A percentile compares a stretch with the other conserved stretches of the same genome.
These are phyloP conservation scores for Macropodus opercularis DNA, from an alignment of 2,797 vertebrate genomes.

Conservation along the genomic window DNA sequence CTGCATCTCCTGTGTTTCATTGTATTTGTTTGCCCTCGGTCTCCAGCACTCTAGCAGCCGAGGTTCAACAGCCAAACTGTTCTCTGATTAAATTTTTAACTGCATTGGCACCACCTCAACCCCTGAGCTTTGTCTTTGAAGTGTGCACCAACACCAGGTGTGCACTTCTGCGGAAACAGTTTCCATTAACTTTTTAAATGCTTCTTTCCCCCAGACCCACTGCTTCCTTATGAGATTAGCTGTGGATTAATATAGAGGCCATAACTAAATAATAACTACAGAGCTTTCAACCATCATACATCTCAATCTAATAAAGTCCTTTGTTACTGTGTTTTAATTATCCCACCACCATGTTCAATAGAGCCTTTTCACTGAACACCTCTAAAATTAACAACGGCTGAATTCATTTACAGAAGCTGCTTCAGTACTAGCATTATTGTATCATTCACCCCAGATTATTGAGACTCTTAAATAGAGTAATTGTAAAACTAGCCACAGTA, in stretches of 20 bases:
- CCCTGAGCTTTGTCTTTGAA: constrained; percentile 13
- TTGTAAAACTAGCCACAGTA: too few species aligned
- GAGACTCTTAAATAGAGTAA: not conserved
- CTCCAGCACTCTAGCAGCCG: constrained; percentile 12
- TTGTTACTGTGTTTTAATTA: not conserved
- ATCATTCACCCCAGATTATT: not conserved
- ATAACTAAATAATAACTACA: not conserved
- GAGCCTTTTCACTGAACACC: not conserved
- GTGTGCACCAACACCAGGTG: constrained; percentile 7
- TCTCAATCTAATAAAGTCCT: not conserved
- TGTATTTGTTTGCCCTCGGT: constrained; percentile 26
- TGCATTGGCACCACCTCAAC: constrained; percentile 28
- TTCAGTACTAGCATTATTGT: not conserved
- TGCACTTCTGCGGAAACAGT: not conserved
- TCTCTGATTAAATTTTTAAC: constrained; percentile 44
- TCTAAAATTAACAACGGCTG: not conserved
- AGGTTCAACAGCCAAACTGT: constrained; percentile 32
- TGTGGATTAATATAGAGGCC: too few species aligned
- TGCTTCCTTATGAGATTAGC: too few species aligned
- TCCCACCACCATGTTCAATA: not conserved
- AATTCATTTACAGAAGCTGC: not conserved
- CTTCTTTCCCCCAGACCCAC: not conserved
- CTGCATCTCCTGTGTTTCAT: constrained; percentile 9
- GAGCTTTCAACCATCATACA: not conserved
- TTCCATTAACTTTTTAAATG: not conserved